phyloP scores from a whole-genome alignment of 2,113 vertebrate genomes.

The Semicossyphus pulcher region DNA sequence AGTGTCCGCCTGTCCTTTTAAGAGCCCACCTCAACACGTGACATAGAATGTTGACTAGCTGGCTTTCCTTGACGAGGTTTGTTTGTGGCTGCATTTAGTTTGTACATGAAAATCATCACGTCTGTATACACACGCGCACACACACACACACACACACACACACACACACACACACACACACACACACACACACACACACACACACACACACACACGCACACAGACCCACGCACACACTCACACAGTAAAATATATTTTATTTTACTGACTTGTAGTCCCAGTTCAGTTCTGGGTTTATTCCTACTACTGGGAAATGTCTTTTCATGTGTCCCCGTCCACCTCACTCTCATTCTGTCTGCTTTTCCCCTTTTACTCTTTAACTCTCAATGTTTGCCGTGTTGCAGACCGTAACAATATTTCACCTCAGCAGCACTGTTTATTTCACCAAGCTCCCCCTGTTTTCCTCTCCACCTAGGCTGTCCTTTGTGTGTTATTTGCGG shows the following conservation, averaged over 20 bases:
- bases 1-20: too few species aligned
- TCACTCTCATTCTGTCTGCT: background rate
- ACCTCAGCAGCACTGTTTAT: background rate
- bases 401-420: background rate
- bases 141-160: too few species aligned
- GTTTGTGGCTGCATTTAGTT: background rate
- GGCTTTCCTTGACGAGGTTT: background rate
- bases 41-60: background rate
- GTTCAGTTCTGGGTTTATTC: background rate
- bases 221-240: background rate
- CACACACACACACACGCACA: too few species aligned
- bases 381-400: background rate
- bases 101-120: background rate
- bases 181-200: too few species aligned
- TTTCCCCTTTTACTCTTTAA: background rate
- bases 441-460: background rate
- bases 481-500: constrained; percentile 8
- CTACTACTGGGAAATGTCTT: background rate
- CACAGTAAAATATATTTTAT: background rate
- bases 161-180: too few species aligned
- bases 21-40: background rate
- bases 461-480: constrained; percentile 6
- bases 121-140: background rate
- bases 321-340: background rate
- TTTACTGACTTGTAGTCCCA: background rate